These are phyloP conservation scores for Argyresthia albistria DNA, from an alignment of 2,888 invertebrate genomes.

Conservation along the genomic window DNA sequence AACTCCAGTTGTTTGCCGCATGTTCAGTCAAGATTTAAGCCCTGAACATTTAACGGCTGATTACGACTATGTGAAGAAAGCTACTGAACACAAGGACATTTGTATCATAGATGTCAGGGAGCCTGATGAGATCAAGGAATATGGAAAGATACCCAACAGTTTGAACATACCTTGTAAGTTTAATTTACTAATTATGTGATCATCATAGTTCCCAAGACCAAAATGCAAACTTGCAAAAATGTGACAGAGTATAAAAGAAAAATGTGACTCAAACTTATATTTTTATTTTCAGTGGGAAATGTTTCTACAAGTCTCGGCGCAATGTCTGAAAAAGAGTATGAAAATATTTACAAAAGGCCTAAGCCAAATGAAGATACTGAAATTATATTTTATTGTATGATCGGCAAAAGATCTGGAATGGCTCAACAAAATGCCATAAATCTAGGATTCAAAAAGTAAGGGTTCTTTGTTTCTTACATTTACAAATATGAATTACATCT, in stretches of 20 bases:
- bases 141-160: slow-evolving; percentile 80
- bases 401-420: slow-evolving; percentile 75
- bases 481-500: too few relatives aligned
- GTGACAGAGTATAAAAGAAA: too few relatives aligned
- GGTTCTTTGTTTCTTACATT: too few relatives aligned
- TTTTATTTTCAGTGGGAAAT: slow-evolving; percentile 60
- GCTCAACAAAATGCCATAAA: slow-evolving; percentile 73
- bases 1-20: slow-evolving; percentile 11
- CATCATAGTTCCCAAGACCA: too few relatives aligned
- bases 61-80: slow-evolving; percentile 54
- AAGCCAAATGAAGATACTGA: slow-evolving; percentile 73
- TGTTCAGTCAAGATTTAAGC: slow-evolving; percentile 26
- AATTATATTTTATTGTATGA: slow-evolving; percentile 79
- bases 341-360: slow-evolving; percentile 61
- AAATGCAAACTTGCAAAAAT: too few relatives aligned
- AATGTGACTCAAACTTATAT: not conserved
- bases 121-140: slow-evolving; percentile 78
- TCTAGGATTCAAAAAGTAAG: slow-evolving; percentile 75
- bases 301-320: slow-evolving; percentile 51
- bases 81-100: slow-evolving; percentile 31
- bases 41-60: slow-evolving; percentile 40
- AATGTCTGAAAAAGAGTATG: slow-evolving; percentile 66
- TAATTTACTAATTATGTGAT: too few relatives aligned
- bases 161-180: slow-evolving; percentile 82
- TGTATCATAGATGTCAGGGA: slow-evolving; percentile 83